Conservation (phyloP, 2,888 invertebrate species). For the Phengaris alcon region DNA sequence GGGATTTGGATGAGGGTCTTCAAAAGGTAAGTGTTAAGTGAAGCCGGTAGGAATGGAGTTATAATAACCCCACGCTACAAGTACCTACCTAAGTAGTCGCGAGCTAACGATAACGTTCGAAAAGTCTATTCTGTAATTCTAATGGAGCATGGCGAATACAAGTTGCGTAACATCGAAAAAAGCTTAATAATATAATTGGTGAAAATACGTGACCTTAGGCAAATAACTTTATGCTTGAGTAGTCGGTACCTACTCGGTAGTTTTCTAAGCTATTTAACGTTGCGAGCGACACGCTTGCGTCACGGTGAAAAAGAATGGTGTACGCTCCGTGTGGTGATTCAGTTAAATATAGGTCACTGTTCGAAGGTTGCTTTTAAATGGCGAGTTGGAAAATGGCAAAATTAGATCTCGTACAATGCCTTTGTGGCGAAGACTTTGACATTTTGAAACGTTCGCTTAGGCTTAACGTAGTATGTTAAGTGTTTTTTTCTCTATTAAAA, state of each 20-base stretch:
- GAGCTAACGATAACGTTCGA: not conserved
- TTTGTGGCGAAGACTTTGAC: not conserved
- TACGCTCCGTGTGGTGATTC: conserved; percentile 12
- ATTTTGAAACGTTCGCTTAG: not conserved
- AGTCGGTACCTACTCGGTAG: not conserved
- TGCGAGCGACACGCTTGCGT: not conserved
- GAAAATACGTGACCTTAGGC: conserved; percentile 24
- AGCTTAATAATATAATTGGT: conserved; percentile 11
- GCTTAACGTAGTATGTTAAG: not conserved
- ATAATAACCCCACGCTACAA: too few species aligned
- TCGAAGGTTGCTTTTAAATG: conserved; percentile 20
- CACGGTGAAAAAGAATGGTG: conserved; percentile 10
- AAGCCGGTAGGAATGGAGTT: too few species aligned
- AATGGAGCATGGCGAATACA: not conserved
- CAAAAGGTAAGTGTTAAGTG: too few species aligned
- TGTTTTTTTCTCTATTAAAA: not conserved
- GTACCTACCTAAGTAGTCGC: not conserved
- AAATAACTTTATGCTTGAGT: conserved; percentile 16
- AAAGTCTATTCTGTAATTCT: not conserved
- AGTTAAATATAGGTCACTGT: conserved; percentile 11
- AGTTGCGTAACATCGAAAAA: not conserved
- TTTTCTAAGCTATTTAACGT: conserved; percentile 17
- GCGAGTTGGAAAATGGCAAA: conserved; percentile 20
- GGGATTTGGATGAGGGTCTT: too few species aligned
- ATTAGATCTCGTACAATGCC: conserved; percentile 14